Evolutionary conservation across 2,888 invertebrate genomes (phyloP), one percentile per base, ranked within the genome.

Genomic region (Clistopyga incitator): DNA sequence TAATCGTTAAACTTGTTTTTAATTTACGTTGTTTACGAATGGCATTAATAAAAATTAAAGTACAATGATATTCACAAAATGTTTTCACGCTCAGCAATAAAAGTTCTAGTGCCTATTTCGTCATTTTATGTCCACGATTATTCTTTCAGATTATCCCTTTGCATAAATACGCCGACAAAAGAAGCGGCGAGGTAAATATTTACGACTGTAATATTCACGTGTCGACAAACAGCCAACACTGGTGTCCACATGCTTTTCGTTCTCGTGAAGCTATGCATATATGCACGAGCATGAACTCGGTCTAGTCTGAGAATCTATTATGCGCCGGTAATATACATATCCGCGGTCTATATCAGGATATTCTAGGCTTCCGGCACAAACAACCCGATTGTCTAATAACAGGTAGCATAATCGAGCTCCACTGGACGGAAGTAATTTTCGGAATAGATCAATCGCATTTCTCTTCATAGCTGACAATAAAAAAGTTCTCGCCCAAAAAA

Each of bases 191-290:
- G 29, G 82, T 78, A 25, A 78, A 78, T 78, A 78, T 82, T 78
- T 77, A 75, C 52, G 45, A 52, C 29, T 23, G 15, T 25, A 25
- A 47, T 78, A 75, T 78, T 78, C 64, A 61, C 47, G 42, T 18
- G 54, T 42, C 56, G 70, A 70, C 54, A 74, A 78, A 81, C 75
- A 82, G 54, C 61, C 38, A 61, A 70, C 64, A 45, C 64, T 64
- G 25, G 45, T 47, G 10, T 52, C 68, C 67, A 47, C 20, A 59
- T 38, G 11, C 23, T 78, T 34, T 54, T 56, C 56, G 34, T 29
- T 47, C 65, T 29, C n/a, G 20, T 65, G 45, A 42, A 42, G 65
- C 52, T 38, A 25, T 54, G 54, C 11, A 59, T 72, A 47, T 47
- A 52, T 45, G 34, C 47, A 3, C 38, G 34, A 72, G 34, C 38